Evolutionary conservation across 2,888 invertebrate species (phyloP), one percentile per base, ranked within the genome.

Genomic region (Rhagonycha lutea): DNA sequence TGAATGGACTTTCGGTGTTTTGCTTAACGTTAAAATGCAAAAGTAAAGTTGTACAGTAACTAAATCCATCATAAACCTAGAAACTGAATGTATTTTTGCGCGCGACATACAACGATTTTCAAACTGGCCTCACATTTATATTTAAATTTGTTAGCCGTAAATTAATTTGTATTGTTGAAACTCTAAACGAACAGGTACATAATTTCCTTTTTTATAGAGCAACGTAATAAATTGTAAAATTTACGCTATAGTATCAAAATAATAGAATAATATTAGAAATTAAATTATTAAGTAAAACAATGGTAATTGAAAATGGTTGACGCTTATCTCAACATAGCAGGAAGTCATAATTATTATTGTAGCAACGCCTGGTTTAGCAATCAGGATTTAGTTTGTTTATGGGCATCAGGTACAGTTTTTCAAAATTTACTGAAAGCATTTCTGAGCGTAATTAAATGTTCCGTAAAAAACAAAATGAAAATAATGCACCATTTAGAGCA

Each of bases 281-380:
- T 23, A 63, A 63, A 63, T 63, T 63, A 63, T 18, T 63, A 63
- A 63, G n/a, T 63, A 63, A 63, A 63, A 63, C 63, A 63, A 63
- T 63, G 24, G 23, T 8, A 14, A 63, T n/a, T 63, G 63, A 24
- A 63, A 63, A 63, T 23, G n/a, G 63, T 63, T 14, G 63, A 63
- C 63, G 63, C 63, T 63, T 63, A 63, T 63, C 63, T 63, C 63
- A 24, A 24, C 63, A 24, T 23, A 63, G 63, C 63, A 63, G 63
- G 63, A 63, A 63, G 24, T 63, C 23, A 24, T 18, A 12, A 63
- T 63, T 24, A 24, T 32, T 32, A 32, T 32, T 32, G n/a, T 32
- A 32, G 32, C 32, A 32, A 32, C 32, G 32, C 32, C 32, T 32
- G 32, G 32, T 32, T 12, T 32, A 12, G 32, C 32, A 32, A 32